Evolutionary conservation across 2,113 vertebrate genomes (phyloP).

Genomic region (Equus przewalskii): DNA sequence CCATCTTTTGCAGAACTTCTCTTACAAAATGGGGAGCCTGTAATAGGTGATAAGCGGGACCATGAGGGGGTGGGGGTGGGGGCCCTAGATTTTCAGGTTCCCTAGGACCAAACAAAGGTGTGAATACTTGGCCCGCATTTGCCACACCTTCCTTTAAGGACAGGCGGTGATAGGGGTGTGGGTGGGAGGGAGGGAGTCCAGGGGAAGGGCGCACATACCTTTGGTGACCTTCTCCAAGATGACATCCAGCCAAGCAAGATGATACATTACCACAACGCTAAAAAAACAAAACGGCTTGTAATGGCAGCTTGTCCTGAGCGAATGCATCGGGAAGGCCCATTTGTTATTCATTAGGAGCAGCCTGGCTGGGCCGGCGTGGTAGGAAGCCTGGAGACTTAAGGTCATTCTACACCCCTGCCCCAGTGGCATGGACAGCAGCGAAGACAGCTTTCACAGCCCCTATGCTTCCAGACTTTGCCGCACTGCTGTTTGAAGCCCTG

Average conservation of each 20-base stretch:
- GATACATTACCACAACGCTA: slow-evolving; percentile 86
- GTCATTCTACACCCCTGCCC: slow-evolving; percentile 86
- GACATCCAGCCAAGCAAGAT: slow-evolving; percentile 87
- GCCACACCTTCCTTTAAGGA: slow-evolving; percentile 76
- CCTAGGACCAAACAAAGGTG: slow-evolving; percentile 46
- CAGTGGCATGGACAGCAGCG: slow-evolving; percentile 80
- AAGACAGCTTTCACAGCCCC: slow-evolving; percentile 85
- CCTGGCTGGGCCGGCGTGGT: slow-evolving; percentile 82
- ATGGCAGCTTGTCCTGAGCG: slow-evolving; percentile 86
- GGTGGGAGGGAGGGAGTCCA: slow-evolving; percentile 50
- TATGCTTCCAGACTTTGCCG: slow-evolving; percentile 76
- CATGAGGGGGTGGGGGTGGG: no score
- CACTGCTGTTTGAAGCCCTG: slow-evolving; percentile 77
- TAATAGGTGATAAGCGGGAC: slow-evolving; percentile 19
- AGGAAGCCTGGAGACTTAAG: slow-evolving; percentile 85
- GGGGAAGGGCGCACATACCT: slow-evolving; percentile 75
- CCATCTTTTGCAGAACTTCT: slow-evolving; percentile 12
- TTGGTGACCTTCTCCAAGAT: slow-evolving; percentile 86
- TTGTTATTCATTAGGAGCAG: slow-evolving; percentile 90
- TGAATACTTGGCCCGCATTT: slow-evolving; percentile 71
- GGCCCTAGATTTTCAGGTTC: slow-evolving; percentile 14
- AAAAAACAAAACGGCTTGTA: slow-evolving; percentile 85
- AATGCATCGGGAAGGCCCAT: slow-evolving; percentile 86
- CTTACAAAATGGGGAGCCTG: slow-evolving; percentile 50
- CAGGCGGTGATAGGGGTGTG: not conserved